These are phyloP conservation scores for Clarias fuscus DNA, from an alignment of 2,797 vertebrate genomes.

Conservation along the genomic window DNA sequence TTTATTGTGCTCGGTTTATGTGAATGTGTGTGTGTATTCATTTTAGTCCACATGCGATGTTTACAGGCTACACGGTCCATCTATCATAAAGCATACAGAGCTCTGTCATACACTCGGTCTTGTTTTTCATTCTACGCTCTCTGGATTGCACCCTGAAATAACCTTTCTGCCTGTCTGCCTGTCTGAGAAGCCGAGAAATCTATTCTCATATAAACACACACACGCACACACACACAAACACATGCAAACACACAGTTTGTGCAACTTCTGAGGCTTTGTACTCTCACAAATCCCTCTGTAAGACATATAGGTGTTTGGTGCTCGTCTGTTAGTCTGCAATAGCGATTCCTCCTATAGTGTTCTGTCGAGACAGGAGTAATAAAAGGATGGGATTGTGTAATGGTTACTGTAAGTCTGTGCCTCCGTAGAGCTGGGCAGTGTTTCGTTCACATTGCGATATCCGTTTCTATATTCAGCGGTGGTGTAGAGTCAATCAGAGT, in stretches of 20 bases:
- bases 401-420: constrained; percentile 30
- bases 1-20: constrained; percentile 15
- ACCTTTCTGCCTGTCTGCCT: constrained; percentile 40
- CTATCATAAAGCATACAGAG: constrained; percentile 27
- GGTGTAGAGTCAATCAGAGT: constrained; percentile 26
- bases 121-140: constrained; percentile 36
- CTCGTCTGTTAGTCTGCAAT: constrained; percentile 11
- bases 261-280: neutral
- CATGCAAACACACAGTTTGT: constrained; percentile 15
- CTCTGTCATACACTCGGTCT: constrained; percentile 31
- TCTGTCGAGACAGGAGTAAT: constrained; percentile 20
- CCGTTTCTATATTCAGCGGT: constrained; percentile 23
- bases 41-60: constrained; percentile 14
- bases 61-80: constrained; percentile 13
- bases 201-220: constrained; percentile 17
- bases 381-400: constrained; percentile 13
- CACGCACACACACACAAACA: constrained; percentile 16
- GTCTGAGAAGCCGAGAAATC: constrained; percentile 34
- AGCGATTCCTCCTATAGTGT: neutral
- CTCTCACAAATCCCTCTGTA: constrained; percentile 33
- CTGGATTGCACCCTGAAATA: constrained; percentile 36
- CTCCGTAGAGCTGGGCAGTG: constrained; percentile 3
- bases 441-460: constrained; percentile 24
- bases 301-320: constrained; percentile 25
- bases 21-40: constrained; percentile 4